phyloP scores from a whole-genome alignment of 2,888 invertebrate species.

The Branchellion lobata region DNA sequence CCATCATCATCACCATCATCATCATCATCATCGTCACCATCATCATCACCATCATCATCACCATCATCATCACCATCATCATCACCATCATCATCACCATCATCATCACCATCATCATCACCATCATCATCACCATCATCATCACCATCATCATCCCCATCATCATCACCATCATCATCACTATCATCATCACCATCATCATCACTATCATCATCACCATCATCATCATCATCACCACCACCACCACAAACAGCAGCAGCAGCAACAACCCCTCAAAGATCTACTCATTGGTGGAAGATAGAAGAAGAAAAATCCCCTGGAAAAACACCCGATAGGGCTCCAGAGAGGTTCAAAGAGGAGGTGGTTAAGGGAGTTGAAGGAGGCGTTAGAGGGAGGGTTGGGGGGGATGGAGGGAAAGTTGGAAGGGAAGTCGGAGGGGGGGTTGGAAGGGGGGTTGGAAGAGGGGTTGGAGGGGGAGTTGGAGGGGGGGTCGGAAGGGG shows the following conservation, averaged over 20 bases:
- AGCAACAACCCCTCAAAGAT: no score
- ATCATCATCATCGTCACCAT: constrained; percentile 24
- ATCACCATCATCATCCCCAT: constrained; percentile 37
- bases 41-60: constrained; percentile 26
- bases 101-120: constrained; percentile 38
- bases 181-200: constrained; percentile 16
- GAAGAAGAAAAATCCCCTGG: no score
- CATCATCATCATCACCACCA: constrained; percentile 25
- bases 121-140: constrained; percentile 35
- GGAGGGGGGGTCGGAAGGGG: no score
- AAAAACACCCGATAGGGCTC: no score
- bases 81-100: constrained; percentile 19
- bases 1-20: constrained; percentile 4
- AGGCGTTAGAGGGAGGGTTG: no score
- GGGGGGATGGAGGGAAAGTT: no score
- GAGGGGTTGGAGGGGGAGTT: no score
- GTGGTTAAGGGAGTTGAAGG: no score
- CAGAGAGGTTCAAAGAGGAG: no score
- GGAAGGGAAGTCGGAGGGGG: no score
- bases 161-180: constrained; percentile 44
- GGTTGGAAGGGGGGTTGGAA: no score
- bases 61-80: background rate
- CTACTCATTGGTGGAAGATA: no score
- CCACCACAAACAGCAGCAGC: background rate
- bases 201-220: constrained; percentile 19